A percentile compares a stretch with the other conserved stretches of the same genome.
phyloP scores from a whole-genome alignment of 2,797 vertebrate species.

The Scleropages formosus region DNA sequence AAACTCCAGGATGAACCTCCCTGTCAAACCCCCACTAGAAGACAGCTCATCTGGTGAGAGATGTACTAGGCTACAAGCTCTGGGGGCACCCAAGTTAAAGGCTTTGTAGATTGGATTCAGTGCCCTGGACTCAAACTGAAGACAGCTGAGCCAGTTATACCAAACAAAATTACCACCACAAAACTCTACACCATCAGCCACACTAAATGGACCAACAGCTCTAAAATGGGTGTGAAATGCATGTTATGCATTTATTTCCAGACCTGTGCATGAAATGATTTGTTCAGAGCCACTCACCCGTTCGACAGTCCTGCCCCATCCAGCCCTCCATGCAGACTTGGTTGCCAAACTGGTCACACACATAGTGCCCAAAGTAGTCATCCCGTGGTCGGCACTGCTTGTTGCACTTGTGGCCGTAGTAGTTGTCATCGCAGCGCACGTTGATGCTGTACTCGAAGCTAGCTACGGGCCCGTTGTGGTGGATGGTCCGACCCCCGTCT shows the following conservation, averaged over 20 bases:
- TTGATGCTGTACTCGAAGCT: constrained; percentile 81
- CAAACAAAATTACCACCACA: too few species aligned
- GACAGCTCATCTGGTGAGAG: too few species aligned
- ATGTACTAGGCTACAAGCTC: background rate
- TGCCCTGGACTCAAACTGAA: too few species aligned
- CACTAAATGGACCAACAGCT: background rate
- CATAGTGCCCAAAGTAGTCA: constrained; percentile 91
- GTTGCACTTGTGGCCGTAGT: constrained; percentile 90
- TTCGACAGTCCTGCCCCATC: constrained; percentile 81
- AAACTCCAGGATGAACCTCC: background rate
- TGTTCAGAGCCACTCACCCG: constrained; percentile 64
- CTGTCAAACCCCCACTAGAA: background rate
- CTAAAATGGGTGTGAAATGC: background rate
- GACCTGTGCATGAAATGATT: background rate
- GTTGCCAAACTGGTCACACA: constrained; percentile 86
- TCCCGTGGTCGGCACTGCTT: constrained; percentile 85
- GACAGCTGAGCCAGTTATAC: too few species aligned
- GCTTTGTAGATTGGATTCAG: too few species aligned
- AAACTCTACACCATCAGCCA: too few species aligned
- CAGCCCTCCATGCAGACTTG: constrained; percentile 91
- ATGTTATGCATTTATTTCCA: constrained; percentile 5
- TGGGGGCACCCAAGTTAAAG: background rate
- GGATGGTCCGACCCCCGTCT: constrained; percentile 77
- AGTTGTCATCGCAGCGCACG: constrained; percentile 85
- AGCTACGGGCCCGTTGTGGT: constrained; percentile 68